phyloP scores from a whole-genome alignment of 2,797 vertebrate genomes.

The Pipistrellus kuhlii region DNA sequence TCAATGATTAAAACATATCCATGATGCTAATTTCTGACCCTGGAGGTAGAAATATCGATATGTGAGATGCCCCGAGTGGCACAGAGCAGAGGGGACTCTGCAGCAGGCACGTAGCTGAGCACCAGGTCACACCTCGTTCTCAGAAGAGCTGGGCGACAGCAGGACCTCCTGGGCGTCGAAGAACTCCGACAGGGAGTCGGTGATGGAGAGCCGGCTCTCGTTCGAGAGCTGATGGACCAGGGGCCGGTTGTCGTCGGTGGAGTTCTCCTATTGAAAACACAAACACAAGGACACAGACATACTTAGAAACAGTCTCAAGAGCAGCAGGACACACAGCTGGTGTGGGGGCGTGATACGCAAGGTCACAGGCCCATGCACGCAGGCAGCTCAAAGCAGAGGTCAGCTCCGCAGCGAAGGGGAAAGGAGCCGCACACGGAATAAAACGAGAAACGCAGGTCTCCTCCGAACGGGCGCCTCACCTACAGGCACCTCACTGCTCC shows the following conservation, averaged over 20 bases:
- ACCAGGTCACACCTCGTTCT: slow-evolving; percentile 94
- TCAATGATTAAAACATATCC: not conserved
- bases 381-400: slow-evolving; percentile 60
- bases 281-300: slow-evolving; percentile 31
- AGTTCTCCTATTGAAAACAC: slow-evolving; percentile 90
- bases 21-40: not conserved
- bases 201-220: slow-evolving; percentile 95
- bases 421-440: slow-evolving; percentile 12
- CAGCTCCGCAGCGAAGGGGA: slow-evolving; percentile 60
- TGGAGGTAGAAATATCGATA: not conserved
- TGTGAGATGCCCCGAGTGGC: too few relatives aligned
- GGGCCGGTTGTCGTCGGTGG: slow-evolving; percentile 89
- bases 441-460: not conserved
- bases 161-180: slow-evolving; percentile 99
- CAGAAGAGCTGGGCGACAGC: slow-evolving; percentile 97
- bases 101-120: not conserved
- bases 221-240: slow-evolving; percentile 97
- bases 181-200: slow-evolving; percentile 97
- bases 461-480: not conserved
- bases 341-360: not conserved
- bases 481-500: not conserved
- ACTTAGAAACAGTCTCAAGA: slow-evolving; percentile 61
- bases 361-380: slow-evolving; percentile 7
- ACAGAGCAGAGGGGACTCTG: not conserved
- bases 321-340: not conserved